Evolutionary conservation across 2,888 invertebrate genomes (phyloP).

Genomic region (Chrysolina americana): DNA sequence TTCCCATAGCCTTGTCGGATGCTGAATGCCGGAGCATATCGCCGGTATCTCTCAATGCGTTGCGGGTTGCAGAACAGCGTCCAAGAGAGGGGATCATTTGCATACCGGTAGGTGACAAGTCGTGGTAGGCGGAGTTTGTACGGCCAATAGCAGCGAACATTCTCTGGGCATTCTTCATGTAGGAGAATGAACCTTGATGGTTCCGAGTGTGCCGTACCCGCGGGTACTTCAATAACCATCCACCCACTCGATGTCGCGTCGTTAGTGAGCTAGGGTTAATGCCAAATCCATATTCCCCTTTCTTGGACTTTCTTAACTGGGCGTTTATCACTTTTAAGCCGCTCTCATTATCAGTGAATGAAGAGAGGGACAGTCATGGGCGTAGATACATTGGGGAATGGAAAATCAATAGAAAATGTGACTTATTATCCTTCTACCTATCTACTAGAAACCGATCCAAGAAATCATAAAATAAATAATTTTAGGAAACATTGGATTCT

Average conservation of each 20-base stretch:
- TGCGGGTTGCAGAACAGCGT: conserved; percentile 54
- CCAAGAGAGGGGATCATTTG: conserved; percentile 65
- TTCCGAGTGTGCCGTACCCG: conserved; percentile 63
- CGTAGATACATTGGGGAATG: conserved; percentile 23
- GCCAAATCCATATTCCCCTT: conserved; percentile 59
- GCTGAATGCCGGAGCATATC: conserved; percentile 50
- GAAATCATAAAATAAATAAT: neutral
- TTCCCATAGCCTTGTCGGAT: conserved; percentile 44
- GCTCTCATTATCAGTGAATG: conserved; percentile 51
- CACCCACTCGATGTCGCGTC: conserved; percentile 58
- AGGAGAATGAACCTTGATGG: conserved; percentile 68
- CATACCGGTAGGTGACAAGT: conserved; percentile 72
- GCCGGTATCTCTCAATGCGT: conserved; percentile 44
- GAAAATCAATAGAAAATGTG: conserved; percentile 38
- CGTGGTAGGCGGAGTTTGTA: conserved; percentile 66
- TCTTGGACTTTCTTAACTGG: conserved; percentile 53
- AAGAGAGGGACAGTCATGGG: conserved; percentile 42
- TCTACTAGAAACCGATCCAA: conserved; percentile 17
- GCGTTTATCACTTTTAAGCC: conserved; percentile 57
- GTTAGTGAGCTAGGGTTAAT: conserved; percentile 54
- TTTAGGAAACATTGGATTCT: too few species aligned
- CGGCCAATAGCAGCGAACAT: conserved; percentile 64
- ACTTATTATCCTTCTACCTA: conserved; percentile 34
- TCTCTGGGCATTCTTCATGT: conserved; percentile 63
- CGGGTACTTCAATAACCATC: conserved; percentile 54